Conservation (phyloP, 2,797 vertebrate genomes). For the Phalloptychus januarius region DNA sequence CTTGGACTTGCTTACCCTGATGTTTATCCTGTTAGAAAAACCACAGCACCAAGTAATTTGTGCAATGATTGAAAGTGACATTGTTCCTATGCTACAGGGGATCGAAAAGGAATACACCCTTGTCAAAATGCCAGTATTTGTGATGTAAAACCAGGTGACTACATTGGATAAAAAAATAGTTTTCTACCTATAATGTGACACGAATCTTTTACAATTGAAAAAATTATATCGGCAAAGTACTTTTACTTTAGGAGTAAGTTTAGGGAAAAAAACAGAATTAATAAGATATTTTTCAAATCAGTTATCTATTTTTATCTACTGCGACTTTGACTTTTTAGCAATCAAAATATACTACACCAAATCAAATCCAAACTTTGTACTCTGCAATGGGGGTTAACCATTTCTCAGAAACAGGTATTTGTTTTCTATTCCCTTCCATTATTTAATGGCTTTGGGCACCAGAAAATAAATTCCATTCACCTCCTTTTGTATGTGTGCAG, state of each 20-base stretch:
- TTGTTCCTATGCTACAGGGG: slow-evolving; percentile 60
- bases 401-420: slow-evolving; percentile 6
- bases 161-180: neutral
- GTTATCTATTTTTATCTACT: neutral
- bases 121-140: slow-evolving; percentile 1
- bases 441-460: slow-evolving; percentile 17
- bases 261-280: neutral
- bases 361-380: neutral
- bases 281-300: neutral
- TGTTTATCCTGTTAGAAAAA: slow-evolving; percentile 39
- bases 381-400: neutral
- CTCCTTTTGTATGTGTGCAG: slow-evolving; percentile 18
- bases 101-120: neutral
- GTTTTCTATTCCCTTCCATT: slow-evolving; percentile 4
- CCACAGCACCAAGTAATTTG: neutral
- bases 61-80: slow-evolving; percentile 47
- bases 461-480: slow-evolving; percentile 35
- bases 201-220: neutral
- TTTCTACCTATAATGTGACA: neutral
- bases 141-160: neutral
- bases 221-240: neutral
- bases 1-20: slow-evolving; percentile 28
- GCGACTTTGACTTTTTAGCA: neutral
- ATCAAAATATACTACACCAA: neutral
- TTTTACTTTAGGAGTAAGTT: neutral